Percentiles rank a stretch among this genome's conserved stretches.
These are phyloP conservation scores for Paracyclopina nana DNA, from an alignment of 1,140 invertebrate species.

Conservation along the genomic window DNA sequence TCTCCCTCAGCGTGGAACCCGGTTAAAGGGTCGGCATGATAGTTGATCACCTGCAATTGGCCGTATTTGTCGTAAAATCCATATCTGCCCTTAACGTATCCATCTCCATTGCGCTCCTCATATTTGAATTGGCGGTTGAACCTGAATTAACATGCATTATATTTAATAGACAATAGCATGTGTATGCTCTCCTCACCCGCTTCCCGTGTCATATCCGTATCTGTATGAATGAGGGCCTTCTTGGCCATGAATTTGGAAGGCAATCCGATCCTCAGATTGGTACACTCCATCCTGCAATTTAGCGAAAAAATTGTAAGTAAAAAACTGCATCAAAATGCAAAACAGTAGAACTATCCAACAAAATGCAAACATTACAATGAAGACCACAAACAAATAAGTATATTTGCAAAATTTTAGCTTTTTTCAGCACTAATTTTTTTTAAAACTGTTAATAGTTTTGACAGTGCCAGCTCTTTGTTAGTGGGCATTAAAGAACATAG, in stretches of 20 bases:
- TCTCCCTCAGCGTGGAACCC: slow-evolving; percentile 33
- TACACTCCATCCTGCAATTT: slow-evolving; percentile 1
- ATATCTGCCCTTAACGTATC: slow-evolving; percentile 56
- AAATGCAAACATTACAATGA: no score
- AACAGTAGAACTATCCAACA: no score
- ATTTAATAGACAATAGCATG: neutral
- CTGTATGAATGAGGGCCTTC: slow-evolving; percentile 60
- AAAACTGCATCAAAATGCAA: no score
- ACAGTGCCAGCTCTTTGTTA: no score
- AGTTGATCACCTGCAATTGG: slow-evolving; percentile 53
- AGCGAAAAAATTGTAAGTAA: no score
- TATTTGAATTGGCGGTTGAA: slow-evolving; percentile 57
- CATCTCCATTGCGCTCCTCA: slow-evolving; percentile 52
- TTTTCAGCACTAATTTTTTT: no score
- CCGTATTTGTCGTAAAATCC: slow-evolving; percentile 57
- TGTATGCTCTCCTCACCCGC: slow-evolving; percentile 38
- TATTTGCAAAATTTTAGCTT: no score
- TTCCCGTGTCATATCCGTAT: slow-evolving; percentile 66
- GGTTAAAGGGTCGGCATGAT: slow-evolving; percentile 44
- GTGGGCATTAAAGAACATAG: no score
- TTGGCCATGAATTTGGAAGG: slow-evolving; percentile 41
- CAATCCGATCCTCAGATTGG: slow-evolving; percentile 19
- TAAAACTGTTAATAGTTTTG: no score
- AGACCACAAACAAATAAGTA: no score
- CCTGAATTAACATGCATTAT: slow-evolving; percentile 28